These are phyloP conservation scores for Chrysocyon brachyurus DNA, from an alignment of 2,797 vertebrate species.

Conservation along the genomic window DNA sequence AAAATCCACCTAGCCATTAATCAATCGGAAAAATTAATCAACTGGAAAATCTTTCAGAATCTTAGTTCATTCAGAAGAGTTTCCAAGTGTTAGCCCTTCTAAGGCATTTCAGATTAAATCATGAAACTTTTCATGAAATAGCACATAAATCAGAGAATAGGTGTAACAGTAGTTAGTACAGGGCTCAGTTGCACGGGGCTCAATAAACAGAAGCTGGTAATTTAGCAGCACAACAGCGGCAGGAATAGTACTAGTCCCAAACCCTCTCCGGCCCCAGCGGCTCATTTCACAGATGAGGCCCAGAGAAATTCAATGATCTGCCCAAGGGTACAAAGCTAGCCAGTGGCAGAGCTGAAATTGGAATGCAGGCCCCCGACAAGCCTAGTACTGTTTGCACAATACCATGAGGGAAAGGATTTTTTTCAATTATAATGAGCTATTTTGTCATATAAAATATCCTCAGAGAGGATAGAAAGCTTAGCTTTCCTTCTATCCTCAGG, in stretches of 20 bases:
- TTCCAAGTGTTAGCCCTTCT: conserved; percentile 23
- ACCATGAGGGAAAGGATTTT: not conserved
- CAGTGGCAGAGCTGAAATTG: not conserved
- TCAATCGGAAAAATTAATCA: conserved; percentile 34
- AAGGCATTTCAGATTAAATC: not conserved
- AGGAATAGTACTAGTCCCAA: not conserved
- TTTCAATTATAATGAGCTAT: conserved; percentile 42
- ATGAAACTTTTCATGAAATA: conserved; percentile 20
- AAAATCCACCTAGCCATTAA: conserved; percentile 9
- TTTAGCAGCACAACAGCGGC: not conserved
- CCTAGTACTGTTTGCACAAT: not conserved
- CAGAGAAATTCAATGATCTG: not conserved
- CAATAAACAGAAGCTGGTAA: not conserved
- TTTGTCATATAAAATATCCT: conserved; percentile 39
- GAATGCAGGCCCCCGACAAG: not conserved
- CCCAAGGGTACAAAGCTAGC: conserved; percentile 20
- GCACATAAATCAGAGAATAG: not conserved
- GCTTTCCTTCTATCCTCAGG: not conserved
- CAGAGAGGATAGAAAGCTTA: not conserved
- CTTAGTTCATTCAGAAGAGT: conserved; percentile 38
- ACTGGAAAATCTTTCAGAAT: not conserved
- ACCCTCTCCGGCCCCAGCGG: not conserved
- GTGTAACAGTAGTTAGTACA: not conserved
- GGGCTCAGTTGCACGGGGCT: not conserved
- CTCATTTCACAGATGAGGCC: not conserved